phyloP scores from a whole-genome alignment of 2,888 invertebrate genomes.

The Conomelus anceps region DNA sequence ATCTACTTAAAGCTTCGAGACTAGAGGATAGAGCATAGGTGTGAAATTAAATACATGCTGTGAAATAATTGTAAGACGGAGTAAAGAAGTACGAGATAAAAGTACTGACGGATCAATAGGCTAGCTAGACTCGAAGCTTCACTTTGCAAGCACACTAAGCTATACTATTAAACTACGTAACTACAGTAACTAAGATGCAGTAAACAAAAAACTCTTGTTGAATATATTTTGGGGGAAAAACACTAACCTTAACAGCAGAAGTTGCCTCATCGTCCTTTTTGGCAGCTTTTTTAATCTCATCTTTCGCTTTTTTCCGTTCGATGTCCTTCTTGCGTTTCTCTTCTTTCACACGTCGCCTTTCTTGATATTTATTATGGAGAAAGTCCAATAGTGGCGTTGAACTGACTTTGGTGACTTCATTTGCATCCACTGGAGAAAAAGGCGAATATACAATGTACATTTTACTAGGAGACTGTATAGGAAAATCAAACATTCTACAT shows the following conservation, averaged over 20 bases:
- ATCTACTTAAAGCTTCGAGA: too few species aligned
- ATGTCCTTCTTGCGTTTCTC: conserved; percentile 43
- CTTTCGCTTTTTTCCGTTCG: conserved; percentile 35
- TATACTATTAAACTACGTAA: too few species aligned
- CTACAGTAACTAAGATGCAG: too few species aligned
- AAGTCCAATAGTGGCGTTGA: conserved; percentile 75
- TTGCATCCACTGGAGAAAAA: conserved; percentile 29
- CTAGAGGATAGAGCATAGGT: too few species aligned
- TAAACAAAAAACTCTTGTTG: not conserved
- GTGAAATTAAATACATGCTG: too few species aligned
- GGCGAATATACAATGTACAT: not conserved
- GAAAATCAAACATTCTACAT: not conserved
- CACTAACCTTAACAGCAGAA: conserved; percentile 18
- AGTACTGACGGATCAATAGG: too few species aligned
- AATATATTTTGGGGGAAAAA: not conserved
- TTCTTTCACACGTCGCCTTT: conserved; percentile 43
- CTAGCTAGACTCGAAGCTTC: too few species aligned
- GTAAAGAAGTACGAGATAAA: too few species aligned
- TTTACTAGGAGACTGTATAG: not conserved
- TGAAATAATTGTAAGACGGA: too few species aligned
- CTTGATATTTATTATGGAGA: conserved; percentile 45
- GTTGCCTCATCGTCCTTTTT: conserved; percentile 23
- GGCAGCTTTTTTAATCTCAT: conserved; percentile 27
- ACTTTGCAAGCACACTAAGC: too few species aligned
- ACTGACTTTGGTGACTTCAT: conserved; percentile 51